These are phyloP conservation scores for Glaucomys volans DNA, from an alignment of 2,113 vertebrate species.

Conservation along the genomic window DNA sequence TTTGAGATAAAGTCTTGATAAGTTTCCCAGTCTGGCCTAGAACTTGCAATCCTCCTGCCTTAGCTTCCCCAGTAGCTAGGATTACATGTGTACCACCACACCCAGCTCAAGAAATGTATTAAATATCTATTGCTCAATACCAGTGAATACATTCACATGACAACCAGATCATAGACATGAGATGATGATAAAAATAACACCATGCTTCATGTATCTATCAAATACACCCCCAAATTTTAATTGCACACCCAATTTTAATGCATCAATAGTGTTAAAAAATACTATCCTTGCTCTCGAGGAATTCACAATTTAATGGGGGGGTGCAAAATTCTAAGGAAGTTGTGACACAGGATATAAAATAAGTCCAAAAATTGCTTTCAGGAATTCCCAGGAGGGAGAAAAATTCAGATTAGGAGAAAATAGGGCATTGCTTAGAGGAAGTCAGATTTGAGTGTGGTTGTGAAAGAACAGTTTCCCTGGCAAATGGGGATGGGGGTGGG, in stretches of 20 bases:
- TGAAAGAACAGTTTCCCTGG: not conserved
- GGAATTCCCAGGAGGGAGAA: not conserved
- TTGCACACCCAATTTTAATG: not conserved
- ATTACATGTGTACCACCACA: too few relatives aligned
- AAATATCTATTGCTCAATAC: not conserved
- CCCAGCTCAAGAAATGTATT: not conserved
- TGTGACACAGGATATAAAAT: not conserved
- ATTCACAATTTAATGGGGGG: not conserved
- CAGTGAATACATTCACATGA: not conserved
- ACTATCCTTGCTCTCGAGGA: not conserved
- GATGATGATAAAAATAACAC: not conserved
- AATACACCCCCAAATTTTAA: not conserved
- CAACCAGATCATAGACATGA: not conserved
- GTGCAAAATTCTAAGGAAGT: not conserved
- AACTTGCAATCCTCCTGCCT: too few relatives aligned
- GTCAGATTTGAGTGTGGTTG: not conserved
- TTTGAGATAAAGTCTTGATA: too few relatives aligned
- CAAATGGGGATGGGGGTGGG: not conserved
- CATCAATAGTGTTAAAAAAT: not conserved
- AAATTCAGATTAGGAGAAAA: not conserved
- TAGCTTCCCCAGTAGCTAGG: too few relatives aligned
- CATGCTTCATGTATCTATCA: not conserved
- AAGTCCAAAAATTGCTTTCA: not conserved
- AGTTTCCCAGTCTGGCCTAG: too few relatives aligned
- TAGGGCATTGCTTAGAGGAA: not conserved